phyloP scores from a whole-genome alignment of 2,797 vertebrate species.

The Brachyalestes nurse region DNA sequence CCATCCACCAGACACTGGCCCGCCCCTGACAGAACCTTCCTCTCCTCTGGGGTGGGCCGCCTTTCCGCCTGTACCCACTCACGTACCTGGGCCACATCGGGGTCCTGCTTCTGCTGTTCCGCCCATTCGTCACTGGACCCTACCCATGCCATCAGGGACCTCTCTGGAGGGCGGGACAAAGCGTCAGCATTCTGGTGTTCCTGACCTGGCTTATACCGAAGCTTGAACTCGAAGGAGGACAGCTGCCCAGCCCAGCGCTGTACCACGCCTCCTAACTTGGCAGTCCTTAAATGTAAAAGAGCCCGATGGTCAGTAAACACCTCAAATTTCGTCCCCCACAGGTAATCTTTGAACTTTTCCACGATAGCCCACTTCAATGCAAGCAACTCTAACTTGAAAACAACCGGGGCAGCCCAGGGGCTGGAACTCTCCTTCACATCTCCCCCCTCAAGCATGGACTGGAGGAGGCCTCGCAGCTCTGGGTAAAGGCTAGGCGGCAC shows the following conservation, averaged over 20 bases:
- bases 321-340: neutral
- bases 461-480: neutral
- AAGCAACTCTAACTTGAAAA: neutral
- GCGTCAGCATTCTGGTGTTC: too few species aligned
- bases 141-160: too few species aligned
- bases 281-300: neutral
- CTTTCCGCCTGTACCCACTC: neutral
- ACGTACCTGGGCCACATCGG: neutral
- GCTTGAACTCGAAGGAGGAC: neutral
- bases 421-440: neutral
- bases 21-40: neutral
- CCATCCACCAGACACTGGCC: neutral
- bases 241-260: neutral
- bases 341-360: neutral
- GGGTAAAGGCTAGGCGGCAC: neutral
- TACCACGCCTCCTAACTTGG: neutral
- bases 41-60: neutral
- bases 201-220: neutral
- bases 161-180: too few species aligned
- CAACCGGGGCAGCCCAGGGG: too few species aligned
- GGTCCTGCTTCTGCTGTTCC: too few species aligned
- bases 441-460: slow-evolving; percentile 10
- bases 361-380: neutral
- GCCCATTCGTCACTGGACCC: too few species aligned
- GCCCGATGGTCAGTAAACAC: neutral